Base-by-base conservation (phyloP, 2,888 invertebrate genomes). In the Drosophila yooni region DNA sequence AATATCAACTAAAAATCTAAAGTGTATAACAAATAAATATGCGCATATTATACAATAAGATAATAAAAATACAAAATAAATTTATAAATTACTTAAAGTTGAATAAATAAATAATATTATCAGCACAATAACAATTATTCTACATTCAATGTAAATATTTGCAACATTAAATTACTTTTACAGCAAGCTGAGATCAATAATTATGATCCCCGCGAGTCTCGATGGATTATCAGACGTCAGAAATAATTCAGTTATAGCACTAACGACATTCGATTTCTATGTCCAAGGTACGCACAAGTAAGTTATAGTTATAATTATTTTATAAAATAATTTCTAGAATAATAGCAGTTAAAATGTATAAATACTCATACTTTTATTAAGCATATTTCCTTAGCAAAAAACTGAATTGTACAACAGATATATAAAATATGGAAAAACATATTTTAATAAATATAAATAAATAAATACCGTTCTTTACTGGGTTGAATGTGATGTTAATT, bases 31-130 rank as follows among this genome's bases (percentile, higher is more conserved):
- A 43, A 76, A 56, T 7, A 29, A 79, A 80, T 80, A 76, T 79
- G 80, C 73, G 81, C 67, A 81, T 79, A 73, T 64, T 76, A 65
- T 76, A 65, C 25, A 50, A 75, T 77, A 81, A 73, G 81, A 64
- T 40, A 65, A 76, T 62, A 79, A 71, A 57, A n/a, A 65, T 67
- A 71, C 27, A 18, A 40, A 40, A 70, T 46, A 53, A 40, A 63
- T 53, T 79, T 78, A 75, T 77, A 64, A 70, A 74, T 31, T 52
- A 65, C 63, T 68, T 60, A 40, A 65, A 70, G 50, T 70, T 68
- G 34, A 77, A 65, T 63, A 13, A 81, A 71, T 67, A 71, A 79
- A 71, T 77, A 74, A 81, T 53, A 80, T 71, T 60, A 58, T 67
- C 69, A 58, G 52, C 66, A 64, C 65, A 69, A 70, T 69, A 69